Evolutionary conservation across 2,888 invertebrate species (phyloP), one percentile per base, ranked within the genome.

Genomic region (Ischnus inquisitorius): DNA sequence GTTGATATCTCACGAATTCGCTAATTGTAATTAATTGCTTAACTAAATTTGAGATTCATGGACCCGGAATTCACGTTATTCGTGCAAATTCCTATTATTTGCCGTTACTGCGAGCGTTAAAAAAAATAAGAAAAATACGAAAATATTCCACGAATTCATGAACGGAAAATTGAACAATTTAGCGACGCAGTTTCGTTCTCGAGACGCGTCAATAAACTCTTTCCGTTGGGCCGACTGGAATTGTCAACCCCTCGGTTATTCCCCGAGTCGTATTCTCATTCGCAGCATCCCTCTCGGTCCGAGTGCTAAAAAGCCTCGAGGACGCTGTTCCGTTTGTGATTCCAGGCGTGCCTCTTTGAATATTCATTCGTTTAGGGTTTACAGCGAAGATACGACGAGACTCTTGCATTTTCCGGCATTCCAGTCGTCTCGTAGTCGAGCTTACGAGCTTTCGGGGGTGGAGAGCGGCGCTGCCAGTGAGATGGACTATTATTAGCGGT

Each of bases 271-370:
- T 34, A 67, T 25, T 64, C 39, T 48, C 60, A 16, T 46, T 78
- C 68, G 14, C 25, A 43, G n/a, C 64, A 39, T 54, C 39, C 34
- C 51, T 22, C 28, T 43, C 57, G 28, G 54, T 8, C 16, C 46
- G 68, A 68, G 68, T 43, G 60, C 64, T 79, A 54, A 71, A 79
- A 79, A 79, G 72, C 69, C 60, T 79, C 79, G 72, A 71, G 62
- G 65, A 67, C 76, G 60, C 62, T 60, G 68, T 62, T 68, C 48
- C 68, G 65, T 79, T 79, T 72, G 72, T 72, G 41, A 69, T 79
- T 72, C 71, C 34, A 46, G 39, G 16, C 72, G 71, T 65, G 72
- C 41, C 54, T 65, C 72, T 65, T 79, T 72, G 79, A 79, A 79
- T 79, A 72, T 79, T 79, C 71, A 79, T 54, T 54, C 60, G 28